phyloP scores from a whole-genome alignment of 2,113 vertebrate species.

The Nematolebias whitei region DNA sequence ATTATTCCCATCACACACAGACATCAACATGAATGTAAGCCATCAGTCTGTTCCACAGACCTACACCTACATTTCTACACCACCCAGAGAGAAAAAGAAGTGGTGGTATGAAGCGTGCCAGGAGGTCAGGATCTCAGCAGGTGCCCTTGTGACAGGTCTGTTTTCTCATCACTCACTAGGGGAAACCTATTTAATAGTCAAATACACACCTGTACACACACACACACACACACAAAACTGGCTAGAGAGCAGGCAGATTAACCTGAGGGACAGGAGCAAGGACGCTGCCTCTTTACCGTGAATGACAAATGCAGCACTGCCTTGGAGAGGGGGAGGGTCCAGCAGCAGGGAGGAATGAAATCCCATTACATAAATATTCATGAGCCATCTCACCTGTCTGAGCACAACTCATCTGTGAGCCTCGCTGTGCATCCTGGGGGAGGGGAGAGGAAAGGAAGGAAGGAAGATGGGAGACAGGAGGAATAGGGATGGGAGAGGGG shows the following conservation, averaged over 20 bases:
- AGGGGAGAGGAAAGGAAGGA: slow-evolving; percentile 18
- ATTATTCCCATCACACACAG: slow-evolving; percentile 11
- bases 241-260: slow-evolving; percentile 74
- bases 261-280: slow-evolving; percentile 77
- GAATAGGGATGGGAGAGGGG: slow-evolving; percentile 57
- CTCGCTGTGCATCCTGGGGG: slow-evolving; percentile 52
- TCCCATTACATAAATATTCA: slow-evolving; percentile 79
- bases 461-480: slow-evolving; percentile 42
- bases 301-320: slow-evolving; percentile 76
- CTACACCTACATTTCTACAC: slow-evolving; percentile 4
- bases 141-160: slow-evolving; percentile 69
- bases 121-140: slow-evolving; percentile 68
- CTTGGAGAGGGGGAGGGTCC: slow-evolving; percentile 71
- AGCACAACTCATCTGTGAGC: slow-evolving; percentile 74
- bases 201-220: slow-evolving; percentile 37
- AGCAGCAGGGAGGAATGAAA: slow-evolving; percentile 69
- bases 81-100: slow-evolving; percentile 24
- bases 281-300: slow-evolving; percentile 76
- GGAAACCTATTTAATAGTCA: slow-evolving; percentile 69
- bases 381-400: slow-evolving; percentile 81
- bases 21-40: slow-evolving; percentile 20
- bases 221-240: slow-evolving; percentile 21
- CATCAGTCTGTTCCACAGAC: slow-evolving; percentile 40
- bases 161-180: slow-evolving; percentile 74
- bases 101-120: slow-evolving; percentile 46